These are phyloP conservation scores for Ptilodon capucinus DNA, from an alignment of 2,888 invertebrate species.

Conservation along the genomic window DNA sequence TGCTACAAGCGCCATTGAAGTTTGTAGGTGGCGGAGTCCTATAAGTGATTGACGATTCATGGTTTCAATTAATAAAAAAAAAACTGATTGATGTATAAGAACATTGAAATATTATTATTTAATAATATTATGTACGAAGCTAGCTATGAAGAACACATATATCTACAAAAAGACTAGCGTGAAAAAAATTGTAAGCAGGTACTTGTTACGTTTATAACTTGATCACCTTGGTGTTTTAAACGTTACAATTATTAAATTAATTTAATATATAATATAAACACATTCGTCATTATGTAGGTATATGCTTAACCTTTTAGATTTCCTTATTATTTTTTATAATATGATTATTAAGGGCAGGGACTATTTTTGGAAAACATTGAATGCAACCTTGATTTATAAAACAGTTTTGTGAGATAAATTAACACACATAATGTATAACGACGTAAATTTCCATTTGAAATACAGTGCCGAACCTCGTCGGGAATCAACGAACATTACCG, in stretches of 20 bases:
- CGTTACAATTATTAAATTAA: not conserved
- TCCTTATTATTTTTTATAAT: slow-evolving; percentile 20
- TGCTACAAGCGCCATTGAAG: too few species aligned
- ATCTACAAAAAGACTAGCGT: too few species aligned
- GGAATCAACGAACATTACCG: too few species aligned
- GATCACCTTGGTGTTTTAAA: not conserved
- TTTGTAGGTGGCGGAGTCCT: too few species aligned
- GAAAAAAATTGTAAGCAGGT: too few species aligned
- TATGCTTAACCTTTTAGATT: slow-evolving; percentile 22
- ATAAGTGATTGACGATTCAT: too few species aligned
- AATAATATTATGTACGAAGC: too few species aligned
- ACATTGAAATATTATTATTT: not conserved
- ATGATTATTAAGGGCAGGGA: slow-evolving; percentile 11
- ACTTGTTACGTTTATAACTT: not conserved
- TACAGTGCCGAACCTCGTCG: too few species aligned
- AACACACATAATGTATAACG: not conserved
- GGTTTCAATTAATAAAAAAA: too few species aligned
- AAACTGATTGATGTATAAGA: too few species aligned
- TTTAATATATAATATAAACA: slow-evolving; percentile 1
- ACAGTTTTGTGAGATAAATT: not conserved
- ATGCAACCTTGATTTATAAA: slow-evolving; percentile 15
- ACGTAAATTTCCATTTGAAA: not conserved
- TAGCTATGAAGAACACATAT: too few species aligned
- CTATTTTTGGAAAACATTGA: slow-evolving; percentile 10
- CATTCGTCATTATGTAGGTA: slow-evolving; percentile 13